Percentiles rank a stretch among this genome's conserved stretches.
Conservation (phyloP, 2,797 vertebrate genomes). For the Babyrousa celebensis region DNA sequence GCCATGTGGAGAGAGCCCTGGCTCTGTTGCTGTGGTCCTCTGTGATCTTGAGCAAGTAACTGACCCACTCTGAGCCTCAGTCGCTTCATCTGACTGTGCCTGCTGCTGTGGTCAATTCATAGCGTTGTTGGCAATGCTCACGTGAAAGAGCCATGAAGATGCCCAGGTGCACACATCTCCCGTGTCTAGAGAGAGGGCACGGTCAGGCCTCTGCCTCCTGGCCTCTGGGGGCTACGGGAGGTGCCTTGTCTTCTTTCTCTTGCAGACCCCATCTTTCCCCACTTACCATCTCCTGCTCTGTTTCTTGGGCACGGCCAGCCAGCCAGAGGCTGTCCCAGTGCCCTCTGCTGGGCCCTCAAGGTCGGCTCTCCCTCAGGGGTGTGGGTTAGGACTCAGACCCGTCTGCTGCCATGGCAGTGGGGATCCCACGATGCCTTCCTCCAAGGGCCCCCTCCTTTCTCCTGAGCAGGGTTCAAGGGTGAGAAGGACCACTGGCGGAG, state of each 20-base stretch:
- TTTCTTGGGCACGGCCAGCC: not conserved
- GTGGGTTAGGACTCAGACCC: not conserved
- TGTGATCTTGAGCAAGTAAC: not conserved
- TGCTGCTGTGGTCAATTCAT: not conserved
- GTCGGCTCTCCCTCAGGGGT: not conserved
- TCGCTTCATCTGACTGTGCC: not conserved
- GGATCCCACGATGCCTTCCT: not conserved
- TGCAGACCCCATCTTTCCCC: not conserved
- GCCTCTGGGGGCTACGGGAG: not conserved
- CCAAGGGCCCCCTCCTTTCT: not conserved
- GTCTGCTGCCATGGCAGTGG: not conserved
- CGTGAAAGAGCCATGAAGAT: not conserved
- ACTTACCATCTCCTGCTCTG: not conserved
- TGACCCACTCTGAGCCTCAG: not conserved
- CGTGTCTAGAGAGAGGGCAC: not conserved
- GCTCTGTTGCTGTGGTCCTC: not conserved
- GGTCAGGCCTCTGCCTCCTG: not conserved
- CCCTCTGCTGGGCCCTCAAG: not conserved
- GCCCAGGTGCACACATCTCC: not conserved
- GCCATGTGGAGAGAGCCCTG: not conserved
- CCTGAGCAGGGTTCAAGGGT: conserved; percentile 96
- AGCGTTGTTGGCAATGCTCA: not conserved
- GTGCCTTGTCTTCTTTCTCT: not conserved
- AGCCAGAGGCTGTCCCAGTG: not conserved
- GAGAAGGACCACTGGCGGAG: conserved; percentile 99